Evolutionary conservation across 2,113 vertebrate genomes (phyloP), one percentile per base, ranked within the genome.

Genomic region (Gracilinanus agilis): DNA sequence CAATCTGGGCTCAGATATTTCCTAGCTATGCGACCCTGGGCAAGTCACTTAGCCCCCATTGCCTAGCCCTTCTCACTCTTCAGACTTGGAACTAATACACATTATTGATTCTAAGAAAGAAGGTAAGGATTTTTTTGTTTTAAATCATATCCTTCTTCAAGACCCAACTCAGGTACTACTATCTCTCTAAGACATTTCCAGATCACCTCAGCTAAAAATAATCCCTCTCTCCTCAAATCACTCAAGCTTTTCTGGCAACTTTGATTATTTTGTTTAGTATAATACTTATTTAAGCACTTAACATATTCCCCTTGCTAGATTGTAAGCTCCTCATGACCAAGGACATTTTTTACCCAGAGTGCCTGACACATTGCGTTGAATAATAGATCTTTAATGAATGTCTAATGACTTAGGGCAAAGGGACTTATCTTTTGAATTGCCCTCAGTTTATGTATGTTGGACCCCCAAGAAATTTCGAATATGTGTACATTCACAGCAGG

Each of bases 311-410:
- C 19, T 34, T 75, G n/a, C 4, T n/a, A n/a, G 67, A 75, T 6
- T 75, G 34, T 21, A 75, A 75, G 29, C 13, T 16, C 34, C 34
- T 67, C 13, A 40, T n/a, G 67, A n/a, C 16, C 61, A 75, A 61
- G 67, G 13, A 75, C 67, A 67, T 12, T 34, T 67, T 96, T 96
- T 92, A 94, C 94, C 91, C 75, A 54, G 90, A 91, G 55, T 92
- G 56, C 34, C 24, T 92, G 24, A 10, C 34, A 54, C 56, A 92
- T 88, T 90, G 89, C 7, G 44, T 44, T 95, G 54, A 11, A 90
- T 54, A 29, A 12, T 90, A 53, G 49, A 27, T 55, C 10, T 0
- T 61, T 34, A 75, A 91, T 75, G 58, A 90, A 29, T 88, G 4
- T 91, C 91, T 93, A 88, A 91, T 44, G 44, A 95, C 90, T 29